phyloP scores from a whole-genome alignment of 1,140 invertebrate genomes.

The Microplitis demolitor region DNA sequence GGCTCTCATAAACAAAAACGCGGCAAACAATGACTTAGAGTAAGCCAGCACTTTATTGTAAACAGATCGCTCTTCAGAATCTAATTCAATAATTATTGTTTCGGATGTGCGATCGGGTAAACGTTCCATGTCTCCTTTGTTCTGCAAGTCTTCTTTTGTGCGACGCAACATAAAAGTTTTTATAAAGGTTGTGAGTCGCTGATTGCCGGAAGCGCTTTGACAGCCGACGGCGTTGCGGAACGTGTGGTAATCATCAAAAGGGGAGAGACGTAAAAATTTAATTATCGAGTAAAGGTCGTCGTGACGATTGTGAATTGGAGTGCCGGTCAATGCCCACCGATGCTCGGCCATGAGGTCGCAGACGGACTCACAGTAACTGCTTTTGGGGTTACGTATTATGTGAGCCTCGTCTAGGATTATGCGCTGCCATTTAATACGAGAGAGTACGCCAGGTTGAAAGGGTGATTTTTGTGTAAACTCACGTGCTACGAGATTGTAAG shows the following conservation, averaged over 20 bases:
- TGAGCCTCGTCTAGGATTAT: constrained; percentile 94
- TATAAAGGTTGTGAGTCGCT: constrained; percentile 77
- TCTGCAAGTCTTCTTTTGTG: constrained; percentile 79
- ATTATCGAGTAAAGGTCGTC: constrained; percentile 86
- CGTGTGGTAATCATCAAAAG: constrained; percentile 82
- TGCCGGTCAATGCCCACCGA: constrained; percentile 90
- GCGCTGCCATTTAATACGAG: constrained; percentile 81
- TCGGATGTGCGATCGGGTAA: constrained; percentile 71
- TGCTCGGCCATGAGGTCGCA: constrained; percentile 67
- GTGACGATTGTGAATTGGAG: constrained; percentile 93
- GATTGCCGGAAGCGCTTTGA: constrained; percentile 72
- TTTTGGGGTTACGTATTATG: constrained; percentile 84
- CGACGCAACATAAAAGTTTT: constrained; percentile 81
- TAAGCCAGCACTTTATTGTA: constrained; percentile 77
- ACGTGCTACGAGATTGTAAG: constrained; percentile 71
- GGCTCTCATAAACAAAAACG: constrained; percentile 75
- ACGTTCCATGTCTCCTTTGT: constrained; percentile 63
- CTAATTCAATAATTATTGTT: constrained; percentile 66
- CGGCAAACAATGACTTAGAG: constrained; percentile 74
- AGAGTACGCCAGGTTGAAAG: constrained; percentile 66
- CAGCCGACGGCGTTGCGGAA: constrained; percentile 73
- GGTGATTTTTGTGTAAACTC: constrained; percentile 62
- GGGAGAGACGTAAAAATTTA: constrained; percentile 82
- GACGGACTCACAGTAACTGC: constrained; percentile 73
- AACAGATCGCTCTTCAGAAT: constrained; percentile 74